These are phyloP conservation scores for Chironex yamaguchii DNA, from an alignment of 30 jellyfish, hydroid and myxozoan genomes.

Conservation along the genomic window DNA sequence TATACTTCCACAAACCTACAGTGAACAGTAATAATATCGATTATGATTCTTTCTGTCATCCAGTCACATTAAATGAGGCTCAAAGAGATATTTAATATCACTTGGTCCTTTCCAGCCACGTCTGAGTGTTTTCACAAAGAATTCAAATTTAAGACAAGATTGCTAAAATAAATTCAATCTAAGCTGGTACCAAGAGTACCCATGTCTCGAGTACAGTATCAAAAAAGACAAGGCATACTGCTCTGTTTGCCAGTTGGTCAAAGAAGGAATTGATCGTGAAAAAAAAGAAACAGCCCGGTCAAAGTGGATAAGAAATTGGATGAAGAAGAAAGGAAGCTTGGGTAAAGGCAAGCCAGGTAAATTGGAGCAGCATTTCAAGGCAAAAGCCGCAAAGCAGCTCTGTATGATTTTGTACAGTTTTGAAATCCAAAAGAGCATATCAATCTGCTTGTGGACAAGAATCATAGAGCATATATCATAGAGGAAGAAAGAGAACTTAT, in stretches of 20 bases:
- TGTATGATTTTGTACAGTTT: background rate
- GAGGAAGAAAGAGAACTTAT: too few species aligned
- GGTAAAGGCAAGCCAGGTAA: constrained; percentile 11
- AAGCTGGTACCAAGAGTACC: constrained; percentile 5
- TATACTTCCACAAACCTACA: too few species aligned
- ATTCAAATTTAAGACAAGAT: constrained; percentile 5
- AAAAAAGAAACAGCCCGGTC: background rate
- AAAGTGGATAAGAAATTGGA: background rate
- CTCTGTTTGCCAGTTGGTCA: background rate
- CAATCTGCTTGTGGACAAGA: too few species aligned
- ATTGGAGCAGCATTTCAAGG: constrained; percentile 1
- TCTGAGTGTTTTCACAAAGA: constrained; percentile 7
- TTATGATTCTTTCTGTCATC: too few species aligned
- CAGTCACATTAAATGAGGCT: too few species aligned
- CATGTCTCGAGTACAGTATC: constrained; percentile 20
- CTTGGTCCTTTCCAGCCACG: constrained; percentile 43
- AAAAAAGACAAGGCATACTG: constrained; percentile 4
- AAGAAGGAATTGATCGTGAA: constrained; percentile 1
- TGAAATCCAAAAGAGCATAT: too few species aligned
- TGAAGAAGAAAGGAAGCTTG: constrained; percentile 4
- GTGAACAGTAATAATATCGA: too few species aligned
- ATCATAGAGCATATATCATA: too few species aligned
- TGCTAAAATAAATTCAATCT: background rate
- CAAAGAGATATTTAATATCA: background rate
- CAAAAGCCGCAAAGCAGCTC: constrained; percentile 11